A percentile compares a stretch with the other conserved stretches of the same genome.
These are phyloP conservation scores for Phaedon cochleariae DNA, from an alignment of 2,888 invertebrate genomes.

Conservation along the genomic window DNA sequence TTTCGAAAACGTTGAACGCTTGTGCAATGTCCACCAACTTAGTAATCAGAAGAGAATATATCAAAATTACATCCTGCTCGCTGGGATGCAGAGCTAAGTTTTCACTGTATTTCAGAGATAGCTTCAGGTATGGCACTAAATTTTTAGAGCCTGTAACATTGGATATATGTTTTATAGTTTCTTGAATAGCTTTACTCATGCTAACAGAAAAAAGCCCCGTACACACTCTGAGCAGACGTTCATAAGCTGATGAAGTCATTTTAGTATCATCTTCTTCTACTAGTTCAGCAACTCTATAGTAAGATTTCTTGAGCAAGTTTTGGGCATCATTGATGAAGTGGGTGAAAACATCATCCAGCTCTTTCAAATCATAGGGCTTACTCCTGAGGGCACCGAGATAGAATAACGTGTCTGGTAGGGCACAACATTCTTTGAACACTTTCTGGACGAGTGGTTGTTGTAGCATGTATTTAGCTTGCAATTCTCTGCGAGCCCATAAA, in stretches of 20 bases:
- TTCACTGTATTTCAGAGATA: constrained; percentile 56
- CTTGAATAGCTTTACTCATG: constrained; percentile 73
- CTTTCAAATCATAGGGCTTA: constrained; percentile 46
- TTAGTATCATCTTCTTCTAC: constrained; percentile 45
- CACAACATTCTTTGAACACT: constrained; percentile 66
- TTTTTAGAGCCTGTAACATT: constrained; percentile 65
- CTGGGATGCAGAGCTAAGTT: constrained; percentile 67
- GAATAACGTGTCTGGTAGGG: constrained; percentile 67
- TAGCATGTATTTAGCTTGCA: constrained; percentile 68
- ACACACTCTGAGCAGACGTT: constrained; percentile 40
- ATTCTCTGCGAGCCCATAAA: constrained; percentile 66
- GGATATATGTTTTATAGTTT: constrained; percentile 72
- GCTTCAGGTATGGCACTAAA: constrained; percentile 69
- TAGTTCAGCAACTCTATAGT: constrained; percentile 44
- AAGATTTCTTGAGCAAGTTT: constrained; percentile 46
- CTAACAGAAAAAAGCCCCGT: constrained; percentile 67
- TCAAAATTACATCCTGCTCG: constrained; percentile 65
- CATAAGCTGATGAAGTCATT: constrained; percentile 27
- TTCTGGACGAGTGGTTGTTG: constrained; percentile 71
- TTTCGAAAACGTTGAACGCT: constrained; percentile 46
- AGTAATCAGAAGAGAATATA: constrained; percentile 68
- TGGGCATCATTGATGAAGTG: constrained; percentile 45
- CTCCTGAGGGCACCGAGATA: constrained; percentile 49
- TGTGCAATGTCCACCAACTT: constrained; percentile 41
- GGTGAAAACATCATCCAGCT: constrained; percentile 46